Evolutionary conservation across 2,888 invertebrate genomes (phyloP), one percentile per base, ranked within the genome.

Genomic region (Zaprionus bogoriensis): DNA sequence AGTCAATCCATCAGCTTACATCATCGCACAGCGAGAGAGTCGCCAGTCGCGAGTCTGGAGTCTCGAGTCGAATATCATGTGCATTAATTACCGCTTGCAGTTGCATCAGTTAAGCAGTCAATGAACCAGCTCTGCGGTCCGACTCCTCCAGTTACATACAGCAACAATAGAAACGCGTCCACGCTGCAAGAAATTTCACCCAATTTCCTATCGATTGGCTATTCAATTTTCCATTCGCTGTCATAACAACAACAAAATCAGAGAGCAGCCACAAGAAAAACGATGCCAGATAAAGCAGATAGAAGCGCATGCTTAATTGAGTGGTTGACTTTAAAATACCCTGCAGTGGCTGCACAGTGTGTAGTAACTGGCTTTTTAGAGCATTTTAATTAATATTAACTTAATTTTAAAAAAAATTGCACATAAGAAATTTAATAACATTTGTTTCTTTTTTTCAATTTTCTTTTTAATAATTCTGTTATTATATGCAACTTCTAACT

Each of bases 101-200:
- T 79, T 79, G 78, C 85, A 78, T 82, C 85, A 79, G 80, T 68
- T 48, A 66, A 53, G 58, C 60, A 79, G 85, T 79, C 79, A 85
- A 62, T 65, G 79, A 85, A 85, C 79, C 65, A 59, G 44, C 39
- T 12, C 4, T 39, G 30, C 14, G 10, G 3, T 42, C 17, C 22
- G 4, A 17, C 39, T 39, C 6, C 19, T 48, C 41, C 55, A 19
- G 57, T 42, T 42, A 12, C 42, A 6, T 9, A 10, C 14, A 25
- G 23, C 42, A 6, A 25, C 25, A 25, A 25, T 12, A 42, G 32
- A 57, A 14, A 36, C 23, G 17, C 19, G 7, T 41, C 48, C 32
- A 30, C 22, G 28, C 47, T 58, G 75, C 55, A 38, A n/a, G n/a
- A 74, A 74, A 73, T 73, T 73, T 73, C 70, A 79, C 85, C 79